Conservation (phyloP, 2,888 invertebrate genomes). For the Noctua janthe region DNA sequence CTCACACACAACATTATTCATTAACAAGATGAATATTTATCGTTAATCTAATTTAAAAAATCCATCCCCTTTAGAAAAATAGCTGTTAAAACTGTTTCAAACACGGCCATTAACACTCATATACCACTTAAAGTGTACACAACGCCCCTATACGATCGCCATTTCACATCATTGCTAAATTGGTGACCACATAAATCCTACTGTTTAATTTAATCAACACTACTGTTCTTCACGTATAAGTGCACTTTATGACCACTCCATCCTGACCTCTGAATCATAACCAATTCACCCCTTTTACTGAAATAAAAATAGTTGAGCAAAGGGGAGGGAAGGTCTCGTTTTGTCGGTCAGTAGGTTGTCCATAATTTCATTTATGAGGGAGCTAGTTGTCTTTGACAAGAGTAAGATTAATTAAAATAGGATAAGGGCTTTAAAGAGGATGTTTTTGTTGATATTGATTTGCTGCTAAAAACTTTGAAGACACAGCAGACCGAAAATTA, state of each 20-base stretch:
- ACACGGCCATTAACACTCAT: slow-evolving; percentile 72
- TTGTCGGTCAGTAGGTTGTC: slow-evolving; percentile 74
- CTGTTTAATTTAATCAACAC: slow-evolving; percentile 90
- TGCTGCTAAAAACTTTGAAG: background rate
- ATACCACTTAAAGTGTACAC: slow-evolving; percentile 78
- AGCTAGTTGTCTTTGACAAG: slow-evolving; percentile 75
- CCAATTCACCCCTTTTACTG: slow-evolving; percentile 64
- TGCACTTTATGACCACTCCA: slow-evolving; percentile 75
- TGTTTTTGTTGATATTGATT: slow-evolving; percentile 17
- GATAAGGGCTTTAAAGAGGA: slow-evolving; percentile 69
- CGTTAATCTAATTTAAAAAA: slow-evolving; percentile 60
- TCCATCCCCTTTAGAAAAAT: slow-evolving; percentile 58
- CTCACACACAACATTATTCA: slow-evolving; percentile 38
- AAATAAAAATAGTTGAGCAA: slow-evolving; percentile 46
- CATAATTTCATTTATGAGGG: slow-evolving; percentile 85
- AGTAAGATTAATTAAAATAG: slow-evolving; percentile 74
- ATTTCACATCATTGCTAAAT: slow-evolving; percentile 89
- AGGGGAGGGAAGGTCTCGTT: slow-evolving; percentile 63
- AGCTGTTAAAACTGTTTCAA: slow-evolving; percentile 65
- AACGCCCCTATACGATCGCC: slow-evolving; percentile 84
- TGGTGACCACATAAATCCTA: slow-evolving; percentile 87
- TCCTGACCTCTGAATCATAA: slow-evolving; percentile 72
- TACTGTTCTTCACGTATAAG: slow-evolving; percentile 81
- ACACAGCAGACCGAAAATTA: background rate
- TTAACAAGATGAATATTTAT: slow-evolving; percentile 62